Evolutionary conservation across 2,113 vertebrate species (phyloP).

Genomic region (Nothocercus nigrocapillus): DNA sequence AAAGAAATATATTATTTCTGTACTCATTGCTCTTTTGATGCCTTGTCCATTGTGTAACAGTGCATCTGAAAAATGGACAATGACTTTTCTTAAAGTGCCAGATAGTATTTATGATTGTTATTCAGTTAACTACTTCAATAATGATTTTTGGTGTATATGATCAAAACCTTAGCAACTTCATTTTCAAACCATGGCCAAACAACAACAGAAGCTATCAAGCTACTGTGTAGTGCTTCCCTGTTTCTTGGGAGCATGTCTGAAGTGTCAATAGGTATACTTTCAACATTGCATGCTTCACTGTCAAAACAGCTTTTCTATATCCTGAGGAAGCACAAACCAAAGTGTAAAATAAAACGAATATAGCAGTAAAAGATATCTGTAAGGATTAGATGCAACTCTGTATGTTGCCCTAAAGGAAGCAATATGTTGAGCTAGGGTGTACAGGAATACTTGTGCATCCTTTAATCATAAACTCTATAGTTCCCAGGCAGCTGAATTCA

Average conservation of each 20-base stretch:
- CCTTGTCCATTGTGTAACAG: constrained; percentile 29
- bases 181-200: constrained; percentile 34
- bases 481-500: neutral
- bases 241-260: neutral
- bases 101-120: constrained; percentile 32
- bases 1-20: neutral
- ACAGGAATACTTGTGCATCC: neutral
- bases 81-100: constrained; percentile 30
- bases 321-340: neutral
- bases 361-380: neutral
- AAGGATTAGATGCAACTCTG: neutral
- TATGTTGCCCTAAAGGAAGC: neutral
- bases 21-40: constrained; percentile 45
- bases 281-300: neutral
- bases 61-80: constrained; percentile 20
- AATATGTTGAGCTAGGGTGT: neutral
- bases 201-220: constrained; percentile 6
- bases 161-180: constrained; percentile 42
- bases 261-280: neutral
- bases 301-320: neutral
- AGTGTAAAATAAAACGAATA: neutral
- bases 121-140: neutral
- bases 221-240: neutral
- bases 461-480: neutral
- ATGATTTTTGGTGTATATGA: constrained; percentile 30